These are phyloP conservation scores for Druon quercuslanigerum DNA, from an alignment of 1,140 invertebrate genomes.

Conservation along the genomic window DNA sequence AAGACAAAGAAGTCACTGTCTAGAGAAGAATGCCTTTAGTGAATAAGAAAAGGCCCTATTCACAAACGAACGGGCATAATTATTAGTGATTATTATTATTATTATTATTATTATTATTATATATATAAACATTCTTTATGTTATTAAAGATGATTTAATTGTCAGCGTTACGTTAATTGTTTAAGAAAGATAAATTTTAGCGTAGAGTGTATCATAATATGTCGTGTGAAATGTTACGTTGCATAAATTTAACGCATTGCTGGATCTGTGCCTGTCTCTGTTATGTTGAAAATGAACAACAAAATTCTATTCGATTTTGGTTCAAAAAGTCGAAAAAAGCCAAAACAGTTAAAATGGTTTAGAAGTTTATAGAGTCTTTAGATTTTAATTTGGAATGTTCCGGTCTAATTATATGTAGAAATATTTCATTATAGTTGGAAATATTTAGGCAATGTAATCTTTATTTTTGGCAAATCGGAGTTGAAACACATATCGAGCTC, in stretches of 20 bases:
- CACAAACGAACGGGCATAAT: constrained; percentile 12
- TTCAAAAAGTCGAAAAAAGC: background rate
- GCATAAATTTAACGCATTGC: constrained; percentile 16
- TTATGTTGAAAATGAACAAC: background rate
- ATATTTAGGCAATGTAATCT: background rate
- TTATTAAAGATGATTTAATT: constrained; percentile 49
- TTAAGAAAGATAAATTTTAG: constrained; percentile 31
- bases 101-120: constrained; percentile 42
- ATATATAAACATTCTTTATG: constrained; percentile 40
- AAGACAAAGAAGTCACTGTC: constrained; percentile 10
- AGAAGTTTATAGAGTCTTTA: background rate
- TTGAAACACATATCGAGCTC: constrained; percentile 28
- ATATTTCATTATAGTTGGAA: background rate
- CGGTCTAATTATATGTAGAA: background rate
- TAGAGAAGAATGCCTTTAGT: constrained; percentile 17
- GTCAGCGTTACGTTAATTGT: constrained; percentile 27
- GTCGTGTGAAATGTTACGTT: constrained; percentile 13
- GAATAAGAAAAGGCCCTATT: constrained; percentile 15
- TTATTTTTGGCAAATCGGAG: constrained; percentile 16
- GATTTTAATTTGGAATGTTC: background rate
- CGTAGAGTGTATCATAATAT: constrained; percentile 19
- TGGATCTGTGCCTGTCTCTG: constrained; percentile 19
- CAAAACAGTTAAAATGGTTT: constrained; percentile 2
- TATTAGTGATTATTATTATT: constrained; percentile 34
- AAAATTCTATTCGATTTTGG: constrained; percentile 1